Evolutionary conservation across 2,113 vertebrate genomes (phyloP).

Genomic region (Cyphomyrus plagiostoma): DNA sequence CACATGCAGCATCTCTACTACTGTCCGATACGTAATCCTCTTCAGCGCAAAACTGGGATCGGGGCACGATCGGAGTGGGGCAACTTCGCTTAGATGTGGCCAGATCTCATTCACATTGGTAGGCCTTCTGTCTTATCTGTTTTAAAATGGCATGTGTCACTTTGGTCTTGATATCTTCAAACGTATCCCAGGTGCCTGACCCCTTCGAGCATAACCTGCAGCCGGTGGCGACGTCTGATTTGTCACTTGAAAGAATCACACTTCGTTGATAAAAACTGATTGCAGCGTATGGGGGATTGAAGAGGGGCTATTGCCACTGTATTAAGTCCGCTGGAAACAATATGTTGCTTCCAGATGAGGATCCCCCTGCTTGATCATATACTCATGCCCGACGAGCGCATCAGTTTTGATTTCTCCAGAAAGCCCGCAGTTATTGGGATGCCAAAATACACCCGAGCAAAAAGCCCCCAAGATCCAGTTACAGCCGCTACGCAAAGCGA

Average conservation of each 20-base stretch:
- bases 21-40: constrained; percentile 58
- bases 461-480: not conserved
- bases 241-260: constrained; percentile 30
- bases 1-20: constrained; percentile 88
- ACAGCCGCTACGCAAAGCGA: not conserved
- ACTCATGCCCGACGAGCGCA: constrained; percentile 25
- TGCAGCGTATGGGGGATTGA: not conserved
- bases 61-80: constrained; percentile 31
- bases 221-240: constrained; percentile 25
- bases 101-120: constrained; percentile 51
- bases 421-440: constrained; percentile 14
- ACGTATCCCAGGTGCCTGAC: not conserved
- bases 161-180: not conserved
- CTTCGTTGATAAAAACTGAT: constrained; percentile 31
- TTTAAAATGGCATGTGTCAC: constrained; percentile 22
- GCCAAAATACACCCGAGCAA: constrained; percentile 31
- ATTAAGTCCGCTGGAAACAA: constrained; percentile 20
- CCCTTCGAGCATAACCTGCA: not conserved
- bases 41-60: constrained; percentile 29
- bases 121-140: constrained; percentile 7
- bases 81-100: constrained; percentile 47
- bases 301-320: constrained; percentile 20
- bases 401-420: constrained; percentile 39
- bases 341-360: constrained; percentile 20
- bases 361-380: constrained; percentile 36